Evolutionary conservation across 2,888 invertebrate genomes (phyloP).

Genomic region (Melanargia galathea): DNA sequence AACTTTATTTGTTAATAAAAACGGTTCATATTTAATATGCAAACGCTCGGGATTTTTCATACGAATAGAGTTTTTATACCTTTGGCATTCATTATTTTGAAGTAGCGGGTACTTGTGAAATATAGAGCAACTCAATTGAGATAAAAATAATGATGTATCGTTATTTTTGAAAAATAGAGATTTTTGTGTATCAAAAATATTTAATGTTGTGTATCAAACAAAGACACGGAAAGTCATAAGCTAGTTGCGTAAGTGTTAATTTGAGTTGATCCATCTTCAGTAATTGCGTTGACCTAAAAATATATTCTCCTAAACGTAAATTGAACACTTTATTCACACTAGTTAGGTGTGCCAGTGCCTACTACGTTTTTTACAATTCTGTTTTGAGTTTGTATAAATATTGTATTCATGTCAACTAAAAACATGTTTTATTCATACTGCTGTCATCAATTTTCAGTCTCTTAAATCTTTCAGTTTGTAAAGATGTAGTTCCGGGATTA

Average conservation of each 20-base stretch:
- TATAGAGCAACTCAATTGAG: constrained; percentile 15
- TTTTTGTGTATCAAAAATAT: background rate
- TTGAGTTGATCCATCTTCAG: constrained; percentile 19
- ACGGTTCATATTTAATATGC: too few relatives aligned
- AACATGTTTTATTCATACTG: background rate
- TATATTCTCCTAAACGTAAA: constrained; percentile 8
- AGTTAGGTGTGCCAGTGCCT: background rate
- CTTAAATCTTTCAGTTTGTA: background rate
- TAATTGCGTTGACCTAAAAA: constrained; percentile 13
- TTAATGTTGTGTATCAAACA: too few relatives aligned
- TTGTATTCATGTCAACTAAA: constrained; percentile 2
- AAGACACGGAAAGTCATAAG: constrained; percentile 7
- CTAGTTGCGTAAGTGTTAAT: constrained; percentile 18
- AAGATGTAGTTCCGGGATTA: background rate
- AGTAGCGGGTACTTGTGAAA: constrained; percentile 14
- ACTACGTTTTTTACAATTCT: background rate
- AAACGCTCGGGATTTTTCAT: constrained; percentile 1
- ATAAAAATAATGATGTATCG: constrained; percentile 18
- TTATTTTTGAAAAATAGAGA: background rate
- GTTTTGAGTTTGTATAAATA: background rate
- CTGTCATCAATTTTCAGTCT: background rate
- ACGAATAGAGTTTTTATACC: constrained; percentile 7
- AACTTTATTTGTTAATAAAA: too few relatives aligned
- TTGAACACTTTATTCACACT: background rate
- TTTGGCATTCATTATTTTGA: constrained; percentile 17